Evolutionary conservation across 2,113 vertebrate species (phyloP).

Genomic region (Oenanthe melanoleuca): DNA sequence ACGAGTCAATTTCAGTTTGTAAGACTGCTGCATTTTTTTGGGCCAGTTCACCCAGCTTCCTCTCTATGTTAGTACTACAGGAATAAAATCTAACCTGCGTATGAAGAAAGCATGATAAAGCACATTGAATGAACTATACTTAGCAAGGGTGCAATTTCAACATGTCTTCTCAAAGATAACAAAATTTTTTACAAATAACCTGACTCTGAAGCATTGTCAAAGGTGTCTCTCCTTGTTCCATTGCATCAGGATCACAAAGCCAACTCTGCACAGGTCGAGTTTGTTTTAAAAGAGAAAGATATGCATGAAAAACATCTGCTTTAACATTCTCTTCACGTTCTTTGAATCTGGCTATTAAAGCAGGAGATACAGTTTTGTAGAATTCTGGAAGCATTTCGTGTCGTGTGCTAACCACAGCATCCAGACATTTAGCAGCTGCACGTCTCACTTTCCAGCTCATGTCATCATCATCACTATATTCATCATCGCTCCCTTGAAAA

Average conservation of each 20-base stretch:
- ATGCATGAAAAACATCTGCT: conserved; percentile 97
- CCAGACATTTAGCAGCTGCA: conserved; percentile 94
- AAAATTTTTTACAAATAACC: conserved; percentile 73
- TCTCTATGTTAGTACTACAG: background rate
- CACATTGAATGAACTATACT: background rate
- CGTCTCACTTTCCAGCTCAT: conserved; percentile 99
- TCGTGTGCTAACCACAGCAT: conserved; percentile 95
- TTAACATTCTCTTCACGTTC: conserved; percentile 98
- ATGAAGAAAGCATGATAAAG: background rate
- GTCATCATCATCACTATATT: conserved; percentile 98
- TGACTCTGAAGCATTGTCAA: conserved; percentile 98
- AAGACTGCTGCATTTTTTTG: background rate
- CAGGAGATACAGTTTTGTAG: conserved; percentile 95
- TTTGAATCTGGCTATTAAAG: conserved; percentile 95
- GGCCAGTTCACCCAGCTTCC: background rate
- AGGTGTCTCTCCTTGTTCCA: conserved; percentile 98
- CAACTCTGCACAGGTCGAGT: conserved; percentile 97
- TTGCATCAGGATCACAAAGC: conserved; percentile 96
- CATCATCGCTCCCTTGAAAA: conserved; percentile 91
- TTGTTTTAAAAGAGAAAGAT: conserved; percentile 97
- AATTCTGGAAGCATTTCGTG: conserved; percentile 99
- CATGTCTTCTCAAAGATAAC: background rate
- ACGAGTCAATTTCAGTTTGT: background rate
- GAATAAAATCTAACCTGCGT: background rate
- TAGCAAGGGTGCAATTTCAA: background rate